Conservation (phyloP, 2,888 invertebrate genomes). For the Antitype chi region DNA sequence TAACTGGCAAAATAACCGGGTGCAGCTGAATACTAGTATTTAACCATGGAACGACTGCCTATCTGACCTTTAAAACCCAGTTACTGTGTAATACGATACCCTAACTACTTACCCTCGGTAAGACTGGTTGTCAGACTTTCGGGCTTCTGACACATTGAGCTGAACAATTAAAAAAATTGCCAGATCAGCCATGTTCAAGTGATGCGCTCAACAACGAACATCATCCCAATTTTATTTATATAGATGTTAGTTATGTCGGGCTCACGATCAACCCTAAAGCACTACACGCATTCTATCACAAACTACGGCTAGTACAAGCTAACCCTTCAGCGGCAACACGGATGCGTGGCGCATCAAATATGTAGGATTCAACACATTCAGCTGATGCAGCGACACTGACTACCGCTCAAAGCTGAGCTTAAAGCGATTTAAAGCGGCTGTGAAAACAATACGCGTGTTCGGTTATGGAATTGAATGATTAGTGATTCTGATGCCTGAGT, state of each 20-base stretch:
- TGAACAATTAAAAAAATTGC: too few relatives aligned
- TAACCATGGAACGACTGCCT: too few relatives aligned
- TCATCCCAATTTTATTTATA: not conserved
- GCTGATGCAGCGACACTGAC: slow-evolving; percentile 20
- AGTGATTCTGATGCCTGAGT: slow-evolving; percentile 9
- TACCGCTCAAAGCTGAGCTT: slow-evolving; percentile 40
- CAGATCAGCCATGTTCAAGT: not conserved
- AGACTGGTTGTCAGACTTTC: too few relatives aligned
- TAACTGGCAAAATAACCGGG: too few relatives aligned
- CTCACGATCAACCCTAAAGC: slow-evolving; percentile 38
- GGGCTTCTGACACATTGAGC: too few relatives aligned
- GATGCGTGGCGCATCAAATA: slow-evolving; percentile 55
- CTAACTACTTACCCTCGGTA: too few relatives aligned
- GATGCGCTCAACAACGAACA: not conserved
- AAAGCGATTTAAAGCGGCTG: slow-evolving; percentile 53
- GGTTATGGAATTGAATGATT: slow-evolving; percentile 37
- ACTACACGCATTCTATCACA: slow-evolving; percentile 32
- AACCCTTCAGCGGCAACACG: slow-evolving; percentile 43
- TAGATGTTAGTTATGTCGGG: not conserved
- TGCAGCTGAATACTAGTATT: too few relatives aligned
- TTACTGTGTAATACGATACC: too few relatives aligned
- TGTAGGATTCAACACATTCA: slow-evolving; percentile 45
- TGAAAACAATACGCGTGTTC: slow-evolving; percentile 23
- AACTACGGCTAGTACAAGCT: slow-evolving; percentile 23
- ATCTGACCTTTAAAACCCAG: too few relatives aligned